These are phyloP conservation scores for Bombus pyrosoma DNA, from an alignment of 1,140 invertebrate species.

Conservation along the genomic window DNA sequence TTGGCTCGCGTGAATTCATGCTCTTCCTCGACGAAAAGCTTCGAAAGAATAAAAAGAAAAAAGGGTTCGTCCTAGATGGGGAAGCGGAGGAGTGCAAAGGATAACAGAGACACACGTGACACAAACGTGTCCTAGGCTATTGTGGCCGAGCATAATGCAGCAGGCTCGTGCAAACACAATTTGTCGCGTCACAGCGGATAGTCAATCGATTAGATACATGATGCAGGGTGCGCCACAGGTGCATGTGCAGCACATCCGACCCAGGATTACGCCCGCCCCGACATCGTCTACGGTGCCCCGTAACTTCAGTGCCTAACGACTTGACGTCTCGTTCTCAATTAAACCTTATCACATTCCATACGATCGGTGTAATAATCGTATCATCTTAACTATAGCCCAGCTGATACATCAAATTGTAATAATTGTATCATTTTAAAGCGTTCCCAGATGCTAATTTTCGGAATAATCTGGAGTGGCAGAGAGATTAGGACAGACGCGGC, in stretches of 20 bases:
- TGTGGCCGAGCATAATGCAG: conserved; percentile 57
- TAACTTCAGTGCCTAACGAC: conserved; percentile 52
- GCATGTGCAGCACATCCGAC: conserved; percentile 53
- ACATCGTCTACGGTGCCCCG: conserved; percentile 25
- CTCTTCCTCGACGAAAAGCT: neutral
- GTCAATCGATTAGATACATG: conserved; percentile 73
- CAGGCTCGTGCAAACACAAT: conserved; percentile 70
- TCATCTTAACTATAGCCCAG: neutral
- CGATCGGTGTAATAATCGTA: neutral
- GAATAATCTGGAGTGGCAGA: no score
- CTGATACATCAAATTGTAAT: no score
- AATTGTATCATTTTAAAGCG: no score
- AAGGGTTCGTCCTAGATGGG: no score
- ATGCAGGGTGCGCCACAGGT: conserved; percentile 68
- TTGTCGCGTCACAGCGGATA: conserved; percentile 76
- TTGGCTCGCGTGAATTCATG: neutral
- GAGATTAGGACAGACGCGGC: no score
- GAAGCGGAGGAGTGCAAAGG: neutral
- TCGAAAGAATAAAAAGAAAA: no score
- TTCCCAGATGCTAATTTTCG: neutral
- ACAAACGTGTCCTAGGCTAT: conserved; percentile 25
- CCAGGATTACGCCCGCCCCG: conserved; percentile 59
- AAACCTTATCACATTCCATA: neutral
- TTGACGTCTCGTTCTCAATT: conserved; percentile 42
- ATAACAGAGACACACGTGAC: neutral